Evolutionary conservation across 2,797 vertebrate genomes (phyloP).

Genomic region (Peromyscus attwateri): DNA sequence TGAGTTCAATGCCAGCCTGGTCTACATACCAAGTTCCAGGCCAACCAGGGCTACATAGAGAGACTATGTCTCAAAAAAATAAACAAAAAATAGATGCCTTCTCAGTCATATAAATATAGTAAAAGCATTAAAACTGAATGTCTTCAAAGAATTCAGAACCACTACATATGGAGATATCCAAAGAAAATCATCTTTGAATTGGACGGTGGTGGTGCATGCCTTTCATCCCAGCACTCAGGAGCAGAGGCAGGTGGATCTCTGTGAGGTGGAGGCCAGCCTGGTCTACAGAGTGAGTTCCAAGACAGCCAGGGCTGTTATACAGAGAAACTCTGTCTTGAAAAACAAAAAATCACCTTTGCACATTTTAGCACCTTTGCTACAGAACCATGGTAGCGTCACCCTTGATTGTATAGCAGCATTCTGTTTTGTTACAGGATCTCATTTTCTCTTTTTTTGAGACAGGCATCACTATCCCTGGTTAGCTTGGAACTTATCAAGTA

Average conservation of each 20-base stretch:
- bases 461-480: neutral
- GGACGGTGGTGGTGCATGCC: no score
- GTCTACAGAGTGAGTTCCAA: no score
- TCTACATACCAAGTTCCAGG: neutral
- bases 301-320: no score
- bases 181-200: constrained; percentile 34
- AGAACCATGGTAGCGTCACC: neutral
- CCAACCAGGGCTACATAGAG: neutral
- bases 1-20: neutral
- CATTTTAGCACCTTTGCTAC: neutral
- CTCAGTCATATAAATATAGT: neutral
- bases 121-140: neutral
- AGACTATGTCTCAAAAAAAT: neutral
- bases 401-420: neutral
- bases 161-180: neutral
- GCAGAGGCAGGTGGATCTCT: no score
- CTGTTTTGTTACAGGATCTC: constrained; percentile 29
- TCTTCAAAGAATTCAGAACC: constrained; percentile 49
- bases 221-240: no score
- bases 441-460: neutral
- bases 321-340: no score
- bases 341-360: neutral
- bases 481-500: neutral
- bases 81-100: neutral
- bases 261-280: no score